A percentile compares a stretch with the other conserved stretches of the same genome.
phyloP scores from a whole-genome alignment of 1,140 invertebrate genomes.

The Bombus ignitus region DNA sequence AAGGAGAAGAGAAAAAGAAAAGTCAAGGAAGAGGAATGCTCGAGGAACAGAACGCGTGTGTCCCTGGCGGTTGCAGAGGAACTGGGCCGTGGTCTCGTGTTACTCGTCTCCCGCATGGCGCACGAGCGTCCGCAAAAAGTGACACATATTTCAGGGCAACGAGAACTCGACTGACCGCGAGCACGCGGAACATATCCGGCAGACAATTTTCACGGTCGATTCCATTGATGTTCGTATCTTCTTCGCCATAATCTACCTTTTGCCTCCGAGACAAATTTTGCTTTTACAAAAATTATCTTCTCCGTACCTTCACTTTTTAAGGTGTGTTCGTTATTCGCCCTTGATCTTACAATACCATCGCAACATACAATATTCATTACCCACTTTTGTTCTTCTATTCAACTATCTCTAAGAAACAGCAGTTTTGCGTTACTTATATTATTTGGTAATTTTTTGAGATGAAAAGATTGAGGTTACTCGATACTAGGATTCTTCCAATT shows the following conservation, averaged over 20 bases:
- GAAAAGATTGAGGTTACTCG: too few relatives aligned
- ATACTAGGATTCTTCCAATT: too few relatives aligned
- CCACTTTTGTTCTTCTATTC: background rate
- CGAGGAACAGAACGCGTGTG: conserved; percentile 19
- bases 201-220: conserved; percentile 24
- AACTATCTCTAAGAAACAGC: background rate
- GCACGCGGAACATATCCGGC: conserved; percentile 48
- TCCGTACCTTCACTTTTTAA: background rate
- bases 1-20: background rate
- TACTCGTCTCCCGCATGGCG: conserved; percentile 59
- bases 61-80: conserved; percentile 39
- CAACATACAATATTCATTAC: background rate
- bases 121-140: conserved; percentile 61
- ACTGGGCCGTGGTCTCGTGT: conserved; percentile 67
- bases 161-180: conserved; percentile 48
- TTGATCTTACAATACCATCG: background rate
- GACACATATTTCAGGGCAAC: conserved; percentile 65
- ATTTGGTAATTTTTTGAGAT: too few relatives aligned
- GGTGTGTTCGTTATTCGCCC: background rate
- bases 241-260: too few relatives aligned
- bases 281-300: background rate
- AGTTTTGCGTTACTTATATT: background rate
- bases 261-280: background rate
- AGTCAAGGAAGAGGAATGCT: background rate
- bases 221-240: background rate